Evolutionary conservation across 2,888 invertebrate species (phyloP).

Genomic region (Sphaerophoria rueppellii): DNA sequence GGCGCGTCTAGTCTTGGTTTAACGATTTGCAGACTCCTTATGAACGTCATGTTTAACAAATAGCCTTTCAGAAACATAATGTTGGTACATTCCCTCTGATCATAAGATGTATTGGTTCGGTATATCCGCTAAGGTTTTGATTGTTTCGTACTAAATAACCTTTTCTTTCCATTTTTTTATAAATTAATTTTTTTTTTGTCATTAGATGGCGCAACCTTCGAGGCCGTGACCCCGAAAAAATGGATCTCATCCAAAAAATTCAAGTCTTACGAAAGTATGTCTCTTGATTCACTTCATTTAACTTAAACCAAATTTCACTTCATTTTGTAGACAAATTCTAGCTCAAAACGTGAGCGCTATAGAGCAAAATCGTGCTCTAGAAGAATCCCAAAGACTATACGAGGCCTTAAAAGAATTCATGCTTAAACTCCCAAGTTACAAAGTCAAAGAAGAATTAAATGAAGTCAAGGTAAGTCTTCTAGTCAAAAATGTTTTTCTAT

Average conservation of each 20-base stretch:
- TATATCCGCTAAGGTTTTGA: no score
- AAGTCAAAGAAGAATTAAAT: constrained; percentile 80
- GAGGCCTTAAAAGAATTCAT: constrained; percentile 80
- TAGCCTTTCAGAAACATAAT: no score
- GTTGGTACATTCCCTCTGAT: no score
- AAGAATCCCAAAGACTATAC: constrained; percentile 80
- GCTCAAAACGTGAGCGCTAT: constrained; percentile 78
- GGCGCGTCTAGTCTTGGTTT: no score
- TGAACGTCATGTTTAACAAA: no score
- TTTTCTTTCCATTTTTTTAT: no score
- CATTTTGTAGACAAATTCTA: constrained; percentile 78
- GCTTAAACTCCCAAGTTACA: constrained; percentile 80
- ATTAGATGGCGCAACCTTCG: constrained; percentile 92
- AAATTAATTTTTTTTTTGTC: background rate
- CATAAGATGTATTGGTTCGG: no score
- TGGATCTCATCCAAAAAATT: constrained; percentile 91
- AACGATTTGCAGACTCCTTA: no score
- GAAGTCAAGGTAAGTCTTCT: constrained; percentile 78
- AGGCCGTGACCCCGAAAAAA: constrained; percentile 93
- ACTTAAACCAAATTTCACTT: background rate
- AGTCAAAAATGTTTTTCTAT: background rate
- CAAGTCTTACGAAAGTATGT: constrained; percentile 90
- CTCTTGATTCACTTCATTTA: no score
- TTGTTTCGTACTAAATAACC: no score
- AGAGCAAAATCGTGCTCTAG: constrained; percentile 79